Evolutionary conservation across 2,888 invertebrate species (phyloP), one percentile per base, ranked within the genome.

Genomic region (Eueremaeus valkanovi): DNA sequence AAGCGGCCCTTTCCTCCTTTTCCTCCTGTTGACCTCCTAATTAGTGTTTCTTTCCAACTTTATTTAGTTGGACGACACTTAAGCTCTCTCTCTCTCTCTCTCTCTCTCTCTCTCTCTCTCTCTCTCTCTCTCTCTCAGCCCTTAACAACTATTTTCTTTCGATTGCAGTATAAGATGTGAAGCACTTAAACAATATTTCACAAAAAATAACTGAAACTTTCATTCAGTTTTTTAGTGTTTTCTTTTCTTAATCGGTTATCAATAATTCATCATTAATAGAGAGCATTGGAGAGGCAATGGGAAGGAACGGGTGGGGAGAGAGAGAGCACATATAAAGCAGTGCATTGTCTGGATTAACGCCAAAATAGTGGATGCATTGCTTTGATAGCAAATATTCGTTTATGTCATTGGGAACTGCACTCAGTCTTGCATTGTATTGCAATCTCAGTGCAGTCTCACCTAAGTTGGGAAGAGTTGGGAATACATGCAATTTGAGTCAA

Each of bases 21-120:
- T 31, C 31, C 61, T 31, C 45, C 45, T 45, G 70, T 70, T 70
- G 70, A 70, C 70, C 70, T 70, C 42, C 70, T 70, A 70, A 70
- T 70, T 70, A 70, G 70, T 16, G 5, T 42, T 27, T 42, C 70
- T 40, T 70, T 24, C 45, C 29, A 21, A 70, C 70, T 45, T 70
- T 24, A 18, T 16, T 16, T 3, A 1, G 13, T 45, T 70, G 27
- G 45, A 45, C 70, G 45, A 70, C 58, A 45, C 45, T 45, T 58
- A 27, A 11, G 29, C 21, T 27, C 55, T 55, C 18, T 45, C 45
- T n/a, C n/a, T n/a, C n/a, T n/a, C n/a, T 45, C 49, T 45, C 55
- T 49, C 21, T 55, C n/a, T 27, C 27, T 27, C 27, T 27, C 29
- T 58, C 27, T 2, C 9, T 29, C 16, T 1, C 63, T 11, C 18